Evolutionary conservation across 35 echinoderm and acorn worm species (phyloP), one percentile per base, ranked within the genome.

Genomic region (Amphiura filiformis): DNA sequence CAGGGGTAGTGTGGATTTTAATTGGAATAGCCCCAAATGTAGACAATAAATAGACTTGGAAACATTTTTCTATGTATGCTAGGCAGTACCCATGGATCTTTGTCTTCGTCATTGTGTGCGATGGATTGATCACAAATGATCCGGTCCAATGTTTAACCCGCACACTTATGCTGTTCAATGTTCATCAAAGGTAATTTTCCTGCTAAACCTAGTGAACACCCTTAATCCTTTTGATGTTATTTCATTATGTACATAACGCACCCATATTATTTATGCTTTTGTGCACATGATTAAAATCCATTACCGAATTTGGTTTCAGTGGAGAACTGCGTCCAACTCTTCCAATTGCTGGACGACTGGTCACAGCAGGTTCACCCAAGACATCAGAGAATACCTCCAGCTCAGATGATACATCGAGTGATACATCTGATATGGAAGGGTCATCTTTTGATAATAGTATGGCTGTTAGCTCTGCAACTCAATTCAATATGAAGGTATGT

Each of bases 401-500:
- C 15, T 89, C 87, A 33, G 89, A 84, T 34, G 87, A 56, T 26
- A 77, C 89, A 20, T 87, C 87, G 1, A 90, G 83, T 35, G 93
- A 87, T 33, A 84, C 86, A 18, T 91, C 93, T 31, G 80, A 86
- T 20, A 57, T 40, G 12, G 70, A 79, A 41, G 90, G 86, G 23
- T 57, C 86, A 0, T 88, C 87, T 35, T 42, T 41, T 37, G 90
- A 84, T 31, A 87, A 35, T 9, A 77, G 15, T 17, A 65, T 52
- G 11, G 78, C 65, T 1, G 83, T 78, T 1, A 57, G 81, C 35
- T 84, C 81, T 1, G 32, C 41, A 1, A 57, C 77, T 22, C 39
- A 31, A 31, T 36, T 89, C 31, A 47, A 41, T 32, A 89, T 95
- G 86, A 89, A 95, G 93, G 93, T 92, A 57, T 26, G 70, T 18